A percentile compares a stretch with the other conserved stretches of the same genome.
phyloP scores from a whole-genome alignment of 2,797 vertebrate genomes.

The Melanogrammus aeglefinus region DNA sequence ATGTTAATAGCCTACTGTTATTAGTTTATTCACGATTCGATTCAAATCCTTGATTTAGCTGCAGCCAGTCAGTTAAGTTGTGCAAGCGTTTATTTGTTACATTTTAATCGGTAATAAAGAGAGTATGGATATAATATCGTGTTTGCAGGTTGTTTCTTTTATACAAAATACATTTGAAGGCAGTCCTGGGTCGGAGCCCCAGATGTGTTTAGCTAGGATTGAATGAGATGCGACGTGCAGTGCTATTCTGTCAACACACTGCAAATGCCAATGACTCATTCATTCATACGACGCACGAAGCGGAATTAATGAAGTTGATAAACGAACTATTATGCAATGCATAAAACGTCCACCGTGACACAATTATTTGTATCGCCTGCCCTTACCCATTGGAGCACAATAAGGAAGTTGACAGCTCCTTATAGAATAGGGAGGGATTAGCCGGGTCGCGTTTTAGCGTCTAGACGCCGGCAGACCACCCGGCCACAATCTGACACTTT shows the following conservation, averaged over 20 bases:
- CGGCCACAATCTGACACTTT: conserved; percentile 38
- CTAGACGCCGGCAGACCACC: conserved; percentile 15
- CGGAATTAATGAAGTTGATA: neutral
- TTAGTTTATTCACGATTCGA: neutral
- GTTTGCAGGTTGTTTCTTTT: neutral
- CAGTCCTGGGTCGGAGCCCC: neutral
- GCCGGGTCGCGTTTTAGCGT: conserved; percentile 38
- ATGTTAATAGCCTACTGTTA: neutral
- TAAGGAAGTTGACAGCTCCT: conserved; percentile 68
- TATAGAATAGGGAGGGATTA: conserved; percentile 33
- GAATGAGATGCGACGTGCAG: conserved; percentile 15
- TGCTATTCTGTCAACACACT: conserved; percentile 19
- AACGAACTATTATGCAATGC: neutral
- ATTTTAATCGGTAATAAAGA: neutral
- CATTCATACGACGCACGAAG: neutral
- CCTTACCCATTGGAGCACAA: conserved; percentile 59
- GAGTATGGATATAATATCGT: neutral
- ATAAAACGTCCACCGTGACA: neutral
- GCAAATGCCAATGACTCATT: conserved; percentile 8
- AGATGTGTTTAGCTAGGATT: neutral
- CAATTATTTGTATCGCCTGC: conserved; percentile 9
- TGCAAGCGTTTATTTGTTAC: neutral
- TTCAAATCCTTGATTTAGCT: neutral
- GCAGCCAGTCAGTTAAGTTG: neutral
- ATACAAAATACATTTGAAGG: neutral